Base-by-base conservation (phyloP, 2,888 invertebrate genomes). In the Corbicula japonica region DNA sequence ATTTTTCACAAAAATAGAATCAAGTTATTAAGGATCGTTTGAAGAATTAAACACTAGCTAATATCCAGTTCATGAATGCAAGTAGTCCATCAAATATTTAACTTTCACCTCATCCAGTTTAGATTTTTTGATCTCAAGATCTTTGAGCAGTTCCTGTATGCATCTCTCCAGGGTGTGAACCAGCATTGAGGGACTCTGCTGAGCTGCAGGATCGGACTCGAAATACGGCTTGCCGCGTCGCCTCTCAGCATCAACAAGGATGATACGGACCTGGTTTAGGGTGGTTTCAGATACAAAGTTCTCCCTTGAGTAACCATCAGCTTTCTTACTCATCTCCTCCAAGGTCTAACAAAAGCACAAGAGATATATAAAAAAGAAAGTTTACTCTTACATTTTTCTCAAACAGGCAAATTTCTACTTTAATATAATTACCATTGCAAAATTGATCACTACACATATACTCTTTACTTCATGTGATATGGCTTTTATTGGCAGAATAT, bases 91-190 rank as follows among this genome's bases (percentile, higher is more conserved):
- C 41, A 38, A 12, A 18, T 38, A 38, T 12, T 12, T 38, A 38
- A 8, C 41, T 12, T 15, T 12, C 58, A 92, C 91, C 89, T 91
- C 88, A 10, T 83, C 71, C 10, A 89, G 62, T 81, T 79, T 88
- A 30, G 76, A 74, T 52, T 80, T 80, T 56, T 86, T 85, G 10
- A 81, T 60, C 32, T 87, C 88, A 1, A 85, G 26, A 15, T 91
- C 90, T 48, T 84, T 85, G 23, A 88, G 87, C 48, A 89, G 44
- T 35, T 92, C 92, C 68, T 88, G 86, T 30, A 91, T 75, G 76
- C 90, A 91, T 69, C 89, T 81, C 68, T 92, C 91, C 28, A 93
- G 68, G 0, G 89, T 89, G 58, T 90, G 90, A 1, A 90, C 88
- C 46, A 92, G 76, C 86, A 90, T 90, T 21, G 90, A 73, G 0